A percentile compares a stretch with the other conserved stretches of the same genome.
Evolutionary conservation across 1,140 invertebrate genomes (phyloP).

Genomic region (Papilio xuthus): DNA sequence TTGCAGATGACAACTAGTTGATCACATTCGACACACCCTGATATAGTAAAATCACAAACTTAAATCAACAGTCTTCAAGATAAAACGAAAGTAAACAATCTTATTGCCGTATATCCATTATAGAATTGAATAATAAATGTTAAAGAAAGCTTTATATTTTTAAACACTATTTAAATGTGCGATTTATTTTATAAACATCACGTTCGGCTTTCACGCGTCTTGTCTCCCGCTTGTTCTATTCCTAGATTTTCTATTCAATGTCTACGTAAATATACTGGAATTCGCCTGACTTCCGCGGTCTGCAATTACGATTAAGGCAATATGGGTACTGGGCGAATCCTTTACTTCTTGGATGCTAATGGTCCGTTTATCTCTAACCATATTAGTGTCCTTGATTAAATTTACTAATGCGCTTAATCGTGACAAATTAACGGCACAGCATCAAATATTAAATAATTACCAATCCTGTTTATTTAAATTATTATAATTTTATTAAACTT

Average conservation of each 20-base stretch:
- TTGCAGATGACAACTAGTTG: too few relatives aligned
- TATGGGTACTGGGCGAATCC: constrained; percentile 11
- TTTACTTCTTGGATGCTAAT: constrained; percentile 32
- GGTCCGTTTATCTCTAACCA: constrained; percentile 5
- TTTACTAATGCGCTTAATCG: background rate
- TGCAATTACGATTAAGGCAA: constrained; percentile 35
- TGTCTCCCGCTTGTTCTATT: constrained; percentile 7
- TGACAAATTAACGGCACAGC: constrained; percentile 4
- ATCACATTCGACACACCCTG: too few relatives aligned
- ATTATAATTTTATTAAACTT: too few relatives aligned
- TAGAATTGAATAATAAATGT: background rate
- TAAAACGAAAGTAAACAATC: too few relatives aligned
- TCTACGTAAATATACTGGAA: constrained; percentile 24
- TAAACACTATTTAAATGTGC: background rate
- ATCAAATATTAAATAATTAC: background rate
- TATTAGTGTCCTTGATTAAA: constrained; percentile 10
- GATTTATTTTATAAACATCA: background rate
- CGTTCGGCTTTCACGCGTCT: background rate
- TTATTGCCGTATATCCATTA: background rate
- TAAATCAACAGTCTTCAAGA: too few relatives aligned
- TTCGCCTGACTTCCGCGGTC: constrained; percentile 26
- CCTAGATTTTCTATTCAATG: constrained; percentile 34
- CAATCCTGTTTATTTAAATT: too few relatives aligned
- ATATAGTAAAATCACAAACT: too few relatives aligned
- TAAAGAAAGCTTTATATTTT: background rate